A percentile compares a stretch with the other conserved stretches of the same genome.
These are phyloP conservation scores for Porites lutea DNA, from an alignment of 64 coral and sea anemone species.

Conservation along the genomic window DNA sequence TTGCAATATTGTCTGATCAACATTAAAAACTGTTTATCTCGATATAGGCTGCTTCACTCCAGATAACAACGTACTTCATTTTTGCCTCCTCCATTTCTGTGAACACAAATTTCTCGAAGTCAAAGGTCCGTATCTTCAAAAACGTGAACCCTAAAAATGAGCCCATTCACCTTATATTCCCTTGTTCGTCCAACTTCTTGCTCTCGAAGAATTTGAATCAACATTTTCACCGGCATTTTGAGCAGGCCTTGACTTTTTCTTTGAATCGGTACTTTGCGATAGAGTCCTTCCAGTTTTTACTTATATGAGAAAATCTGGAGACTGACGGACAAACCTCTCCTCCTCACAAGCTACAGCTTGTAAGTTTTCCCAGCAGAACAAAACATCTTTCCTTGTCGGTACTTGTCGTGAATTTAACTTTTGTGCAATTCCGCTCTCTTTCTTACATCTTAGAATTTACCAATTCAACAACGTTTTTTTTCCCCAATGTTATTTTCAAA, in stretches of 20 bases:
- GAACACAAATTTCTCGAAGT: neutral
- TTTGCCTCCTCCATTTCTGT: neutral
- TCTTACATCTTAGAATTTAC: neutral
- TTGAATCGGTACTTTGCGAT: neutral
- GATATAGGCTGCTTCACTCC: neutral
- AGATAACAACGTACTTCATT: neutral
- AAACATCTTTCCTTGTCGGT: conserved; percentile 5
- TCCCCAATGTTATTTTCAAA: neutral
- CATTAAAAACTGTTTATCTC: neutral
- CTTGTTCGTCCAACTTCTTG: neutral
- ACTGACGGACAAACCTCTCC: neutral
- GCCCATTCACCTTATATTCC: neutral
- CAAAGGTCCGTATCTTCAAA: neutral
- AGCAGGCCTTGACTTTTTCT: neutral
- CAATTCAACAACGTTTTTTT: neutral
- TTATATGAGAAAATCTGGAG: neutral
- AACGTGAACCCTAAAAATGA: neutral
- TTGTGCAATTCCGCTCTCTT: neutral
- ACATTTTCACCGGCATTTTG: neutral
- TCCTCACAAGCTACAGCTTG: neutral
- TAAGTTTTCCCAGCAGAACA: neutral
- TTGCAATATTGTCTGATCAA: neutral
- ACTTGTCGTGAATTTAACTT: neutral
- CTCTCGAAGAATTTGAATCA: neutral
- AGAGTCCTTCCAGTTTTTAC: neutral